Evolutionary conservation across 2,113 vertebrate species (phyloP).

Genomic region (Hippopotamus amphibius): DNA sequence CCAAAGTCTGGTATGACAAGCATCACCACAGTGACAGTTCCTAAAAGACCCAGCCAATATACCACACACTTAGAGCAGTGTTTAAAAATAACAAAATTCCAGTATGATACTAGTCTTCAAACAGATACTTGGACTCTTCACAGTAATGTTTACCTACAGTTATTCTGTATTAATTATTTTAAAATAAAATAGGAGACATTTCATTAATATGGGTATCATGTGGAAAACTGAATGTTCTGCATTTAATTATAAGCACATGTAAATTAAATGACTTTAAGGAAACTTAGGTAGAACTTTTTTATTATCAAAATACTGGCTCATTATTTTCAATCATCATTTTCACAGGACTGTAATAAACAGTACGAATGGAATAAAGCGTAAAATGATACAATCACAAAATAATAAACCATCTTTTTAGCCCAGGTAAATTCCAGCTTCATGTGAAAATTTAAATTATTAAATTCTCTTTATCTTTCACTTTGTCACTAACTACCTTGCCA

Average conservation of each 20-base stretch:
- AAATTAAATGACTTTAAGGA: slow-evolving; percentile 2
- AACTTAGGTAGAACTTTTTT: neutral
- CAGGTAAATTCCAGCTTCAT: neutral
- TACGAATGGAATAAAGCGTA: neutral
- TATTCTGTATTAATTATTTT: slow-evolving; percentile 41
- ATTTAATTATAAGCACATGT: neutral
- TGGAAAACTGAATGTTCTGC: neutral
- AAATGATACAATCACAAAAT: neutral
- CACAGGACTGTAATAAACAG: neutral
- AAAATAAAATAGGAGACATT: neutral
- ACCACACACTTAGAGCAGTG: neutral
- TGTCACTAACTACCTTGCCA: neutral
- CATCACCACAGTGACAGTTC: neutral
- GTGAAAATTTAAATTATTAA: slow-evolving; percentile 6
- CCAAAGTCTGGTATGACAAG: neutral
- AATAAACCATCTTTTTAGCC: neutral
- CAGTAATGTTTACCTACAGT: neutral
- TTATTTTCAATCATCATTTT: neutral
- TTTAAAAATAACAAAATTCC: neutral
- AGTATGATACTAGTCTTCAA: neutral
- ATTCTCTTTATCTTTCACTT: neutral
- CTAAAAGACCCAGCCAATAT: neutral
- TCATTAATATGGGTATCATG: neutral
- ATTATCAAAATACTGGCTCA: neutral
- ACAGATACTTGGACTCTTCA: neutral